These are phyloP conservation scores for Ophion ventricosus DNA, from an alignment of 2,888 invertebrate genomes.

Conservation along the genomic window DNA sequence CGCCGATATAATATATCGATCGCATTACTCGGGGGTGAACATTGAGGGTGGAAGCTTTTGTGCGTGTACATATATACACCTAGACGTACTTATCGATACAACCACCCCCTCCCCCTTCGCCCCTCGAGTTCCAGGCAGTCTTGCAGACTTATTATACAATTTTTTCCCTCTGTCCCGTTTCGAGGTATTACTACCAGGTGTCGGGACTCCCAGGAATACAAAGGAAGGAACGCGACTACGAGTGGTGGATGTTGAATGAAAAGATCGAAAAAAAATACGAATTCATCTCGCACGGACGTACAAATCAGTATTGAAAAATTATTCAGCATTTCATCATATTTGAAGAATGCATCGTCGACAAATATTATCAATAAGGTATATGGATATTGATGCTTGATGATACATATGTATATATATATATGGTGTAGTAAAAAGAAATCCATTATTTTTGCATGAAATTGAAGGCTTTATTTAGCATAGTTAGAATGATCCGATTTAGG, in stretches of 20 bases:
- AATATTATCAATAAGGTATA: not conserved
- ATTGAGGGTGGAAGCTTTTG: constrained; percentile 56
- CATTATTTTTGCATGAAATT: too few relatives aligned
- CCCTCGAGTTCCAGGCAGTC: constrained; percentile 44
- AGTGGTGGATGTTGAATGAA: constrained; percentile 21
- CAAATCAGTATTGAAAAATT: constrained; percentile 14
- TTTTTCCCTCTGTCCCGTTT: constrained; percentile 32
- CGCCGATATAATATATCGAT: constrained; percentile 75
- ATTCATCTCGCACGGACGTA: not conserved
- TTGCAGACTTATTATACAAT: constrained; percentile 59
- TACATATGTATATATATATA: too few relatives aligned
- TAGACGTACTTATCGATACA: constrained; percentile 40
- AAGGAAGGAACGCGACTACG: not conserved
- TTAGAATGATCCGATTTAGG: too few relatives aligned
- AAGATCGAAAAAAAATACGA: constrained; percentile 6
- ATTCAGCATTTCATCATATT: not conserved
- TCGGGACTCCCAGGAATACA: constrained; percentile 53
- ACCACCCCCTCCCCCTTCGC: not conserved
- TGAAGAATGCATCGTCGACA: not conserved
- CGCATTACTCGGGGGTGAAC: constrained; percentile 68
- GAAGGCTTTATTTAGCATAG: too few relatives aligned
- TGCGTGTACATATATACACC: constrained; percentile 44
- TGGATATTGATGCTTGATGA: too few relatives aligned
- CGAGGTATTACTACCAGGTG: constrained; percentile 59
- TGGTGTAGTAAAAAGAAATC: too few relatives aligned